Base-by-base conservation (phyloP, 2,888 invertebrate species). In the Myathropa florea region DNA sequence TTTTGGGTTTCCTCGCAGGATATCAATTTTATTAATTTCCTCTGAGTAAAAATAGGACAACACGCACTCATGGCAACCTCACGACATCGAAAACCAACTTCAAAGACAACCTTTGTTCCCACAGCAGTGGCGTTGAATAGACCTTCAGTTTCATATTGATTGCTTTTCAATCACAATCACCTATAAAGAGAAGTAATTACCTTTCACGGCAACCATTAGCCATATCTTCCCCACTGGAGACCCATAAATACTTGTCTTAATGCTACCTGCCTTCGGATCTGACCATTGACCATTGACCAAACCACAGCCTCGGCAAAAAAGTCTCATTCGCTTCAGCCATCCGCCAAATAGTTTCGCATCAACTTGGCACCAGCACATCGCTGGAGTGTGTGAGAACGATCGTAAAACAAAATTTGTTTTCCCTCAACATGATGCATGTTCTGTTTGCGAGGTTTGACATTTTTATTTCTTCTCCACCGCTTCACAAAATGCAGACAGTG, bases 361-460 rank as follows among this genome's bases (percentile, higher is more conserved):
- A 57, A 70, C 68, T 59, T 70, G 68, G 59, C 68, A 70, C 24
- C 30, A n/a, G 33, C 12, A 23, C 21, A 30, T 33, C 68, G 53
- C 55, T 46, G 46, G 46, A 71, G 60, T 39, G 39, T 39, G 60
- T 71, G 28, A 33, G 70, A 24, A 18, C 26, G 39, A 21, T 71
- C 70, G 70, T 71, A 60, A 71, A 61, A 23, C 7, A 23, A 24
- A 61, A 59, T 61, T 18, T 46, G 21, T 71, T 71, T 39, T 39
- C 14, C 60, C 57, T 57, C 24, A 71, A 46, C 61, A 61, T 61
- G 61, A 71, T 61, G 71, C 60, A 71, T 39, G 53, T 26, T 26
- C 21, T 28, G 55, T 28, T 67, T 23, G 39, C 36, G 46, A 28
- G 39, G 61, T 71, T 71, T 61, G 61, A 71, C 71, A 71, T 71